phyloP scores from a whole-genome alignment of 2,888 invertebrate species.

The Drosophila gaucha region DNA sequence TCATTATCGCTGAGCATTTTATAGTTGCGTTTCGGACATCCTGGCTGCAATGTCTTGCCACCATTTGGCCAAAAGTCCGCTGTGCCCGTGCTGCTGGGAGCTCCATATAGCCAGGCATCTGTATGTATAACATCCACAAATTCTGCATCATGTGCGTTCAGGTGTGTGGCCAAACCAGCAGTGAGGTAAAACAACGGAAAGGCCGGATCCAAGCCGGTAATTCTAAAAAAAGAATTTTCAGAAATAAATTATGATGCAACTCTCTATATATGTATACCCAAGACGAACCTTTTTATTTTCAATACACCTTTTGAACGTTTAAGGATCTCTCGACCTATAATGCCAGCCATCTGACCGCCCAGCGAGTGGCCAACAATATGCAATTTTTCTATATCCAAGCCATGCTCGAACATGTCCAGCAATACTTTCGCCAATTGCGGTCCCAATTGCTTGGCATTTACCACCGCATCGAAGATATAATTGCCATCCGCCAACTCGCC shows the following conservation, averaged over 20 bases:
- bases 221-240: constrained; percentile 81
- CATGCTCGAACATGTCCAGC: constrained; percentile 79
- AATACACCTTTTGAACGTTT: constrained; percentile 59
- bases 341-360: constrained; percentile 83
- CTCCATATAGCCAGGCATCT: constrained; percentile 87
- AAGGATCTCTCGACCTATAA: constrained; percentile 78
- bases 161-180: constrained; percentile 78
- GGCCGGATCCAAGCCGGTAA: constrained; percentile 87
- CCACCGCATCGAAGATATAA: constrained; percentile 83
- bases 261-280: too few species aligned
- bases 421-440: constrained; percentile 79
- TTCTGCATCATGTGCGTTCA: constrained; percentile 86
- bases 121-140: constrained; percentile 90
- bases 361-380: constrained; percentile 84
- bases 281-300: constrained; percentile 60
- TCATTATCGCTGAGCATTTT: constrained; percentile 84
- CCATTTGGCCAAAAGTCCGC: constrained; percentile 88
- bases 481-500: constrained; percentile 84
- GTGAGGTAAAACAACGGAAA: constrained; percentile 86
- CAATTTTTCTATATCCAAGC: constrained; percentile 78
- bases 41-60: constrained; percentile 87
- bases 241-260: neutral
- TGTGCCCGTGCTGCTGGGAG: constrained; percentile 86
- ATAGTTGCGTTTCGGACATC: constrained; percentile 85
- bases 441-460: constrained; percentile 82